Conservation (phyloP, 2,113 vertebrate genomes). For the Malurus melanocephalus region DNA sequence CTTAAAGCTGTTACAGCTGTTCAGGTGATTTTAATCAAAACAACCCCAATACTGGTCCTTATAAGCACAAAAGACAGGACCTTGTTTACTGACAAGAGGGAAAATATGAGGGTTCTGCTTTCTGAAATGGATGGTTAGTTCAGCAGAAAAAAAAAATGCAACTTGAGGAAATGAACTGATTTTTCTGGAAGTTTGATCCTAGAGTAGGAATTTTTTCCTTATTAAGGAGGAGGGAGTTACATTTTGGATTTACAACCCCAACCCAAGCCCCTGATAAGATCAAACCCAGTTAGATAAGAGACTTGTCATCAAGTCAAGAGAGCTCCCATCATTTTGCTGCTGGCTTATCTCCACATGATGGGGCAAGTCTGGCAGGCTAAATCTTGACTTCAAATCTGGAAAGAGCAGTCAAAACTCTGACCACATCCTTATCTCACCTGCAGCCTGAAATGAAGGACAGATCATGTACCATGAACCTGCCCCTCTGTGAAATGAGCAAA, state of each 20-base stretch:
- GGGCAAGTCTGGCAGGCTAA: not conserved
- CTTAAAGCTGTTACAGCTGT: not conserved
- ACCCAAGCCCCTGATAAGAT: not conserved
- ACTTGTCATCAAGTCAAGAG: not conserved
- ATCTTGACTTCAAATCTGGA: not conserved
- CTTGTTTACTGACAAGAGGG: not conserved
- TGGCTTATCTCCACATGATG: not conserved
- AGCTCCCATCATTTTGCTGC: not conserved
- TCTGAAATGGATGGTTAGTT: not conserved
- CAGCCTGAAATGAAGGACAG: not conserved
- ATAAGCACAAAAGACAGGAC: not conserved
- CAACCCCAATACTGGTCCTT: not conserved
- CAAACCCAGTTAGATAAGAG: not conserved
- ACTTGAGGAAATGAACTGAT: not conserved
- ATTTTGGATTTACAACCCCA: not conserved
- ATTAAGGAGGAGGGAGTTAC: not conserved
- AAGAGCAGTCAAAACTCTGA: not conserved
- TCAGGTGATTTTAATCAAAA: conserved; percentile 5
- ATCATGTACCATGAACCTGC: not conserved
- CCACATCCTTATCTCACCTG: not conserved
- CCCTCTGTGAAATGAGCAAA: not conserved
- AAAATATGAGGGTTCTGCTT: not conserved
- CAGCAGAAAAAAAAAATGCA: not conserved
- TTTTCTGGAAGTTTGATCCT: not conserved
- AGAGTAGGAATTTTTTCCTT: not conserved